These are phyloP conservation scores for Aphaenogaster ashmeadi DNA, from an alignment of 1,140 invertebrate species.

Conservation along the genomic window DNA sequence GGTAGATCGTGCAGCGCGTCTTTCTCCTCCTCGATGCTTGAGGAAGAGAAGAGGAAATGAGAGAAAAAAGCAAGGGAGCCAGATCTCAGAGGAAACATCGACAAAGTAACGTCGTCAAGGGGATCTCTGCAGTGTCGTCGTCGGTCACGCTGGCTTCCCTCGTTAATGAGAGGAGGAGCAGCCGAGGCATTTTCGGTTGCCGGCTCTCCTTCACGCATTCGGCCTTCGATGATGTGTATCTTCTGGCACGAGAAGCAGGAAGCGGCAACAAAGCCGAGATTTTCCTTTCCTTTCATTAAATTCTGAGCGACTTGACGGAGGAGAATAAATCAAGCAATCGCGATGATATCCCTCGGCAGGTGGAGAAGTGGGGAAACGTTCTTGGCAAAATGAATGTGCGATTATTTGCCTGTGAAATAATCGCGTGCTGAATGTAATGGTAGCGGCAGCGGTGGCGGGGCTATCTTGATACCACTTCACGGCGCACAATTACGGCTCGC, in stretches of 20 bases:
- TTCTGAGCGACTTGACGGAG: not conserved
- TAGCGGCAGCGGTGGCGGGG: not conserved
- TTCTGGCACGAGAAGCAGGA: slow-evolving; percentile 46
- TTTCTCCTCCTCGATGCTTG: not conserved
- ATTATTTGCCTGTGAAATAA: slow-evolving; percentile 54
- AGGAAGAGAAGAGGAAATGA: not conserved
- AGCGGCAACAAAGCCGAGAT: slow-evolving; percentile 31
- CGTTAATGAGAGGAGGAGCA: slow-evolving; percentile 64
- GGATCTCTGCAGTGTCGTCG: slow-evolving; percentile 15
- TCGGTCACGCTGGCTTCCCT: slow-evolving; percentile 61
- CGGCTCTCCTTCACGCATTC: slow-evolving; percentile 31
- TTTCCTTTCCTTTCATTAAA: slow-evolving; percentile 17
- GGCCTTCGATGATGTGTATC: slow-evolving; percentile 44
- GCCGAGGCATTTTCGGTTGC: slow-evolving; percentile 37
- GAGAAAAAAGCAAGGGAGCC: not conserved
- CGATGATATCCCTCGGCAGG: slow-evolving; percentile 19
- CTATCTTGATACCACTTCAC: slow-evolving; percentile 34
- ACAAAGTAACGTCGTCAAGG: slow-evolving; percentile 37
- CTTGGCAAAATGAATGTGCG: slow-evolving; percentile 11
- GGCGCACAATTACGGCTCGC: slow-evolving; percentile 3
- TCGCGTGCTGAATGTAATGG: slow-evolving; percentile 21
- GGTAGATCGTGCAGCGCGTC: slow-evolving; percentile 40
- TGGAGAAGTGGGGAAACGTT: not conserved
- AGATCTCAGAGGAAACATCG: slow-evolving; percentile 32
- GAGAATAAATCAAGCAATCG: slow-evolving; percentile 24